These are phyloP conservation scores for Druon quercuslanigerum DNA, from an alignment of 1,140 invertebrate species.

Conservation along the genomic window DNA sequence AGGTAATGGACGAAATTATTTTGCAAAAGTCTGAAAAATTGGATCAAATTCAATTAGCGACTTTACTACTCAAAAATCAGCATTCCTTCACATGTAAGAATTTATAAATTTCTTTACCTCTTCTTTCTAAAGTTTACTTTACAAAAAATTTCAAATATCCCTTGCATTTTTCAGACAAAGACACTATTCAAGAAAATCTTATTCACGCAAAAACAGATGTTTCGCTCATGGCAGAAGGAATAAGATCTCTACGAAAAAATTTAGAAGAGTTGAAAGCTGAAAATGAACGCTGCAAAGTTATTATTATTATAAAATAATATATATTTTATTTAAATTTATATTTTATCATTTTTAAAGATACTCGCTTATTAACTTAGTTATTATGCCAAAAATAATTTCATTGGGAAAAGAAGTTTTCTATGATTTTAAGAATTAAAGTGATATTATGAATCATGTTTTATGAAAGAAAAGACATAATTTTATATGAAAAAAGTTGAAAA, in stretches of 20 bases:
- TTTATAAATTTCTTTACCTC: neutral
- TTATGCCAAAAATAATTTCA: too few relatives aligned
- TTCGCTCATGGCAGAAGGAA: slow-evolving; percentile 31
- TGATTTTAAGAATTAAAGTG: too few relatives aligned
- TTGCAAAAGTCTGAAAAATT: neutral
- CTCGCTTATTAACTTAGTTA: too few relatives aligned
- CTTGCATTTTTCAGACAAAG: slow-evolving; percentile 46
- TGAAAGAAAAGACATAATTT: too few relatives aligned
- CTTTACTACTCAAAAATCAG: neutral
- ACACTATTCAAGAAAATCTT: slow-evolving; percentile 47
- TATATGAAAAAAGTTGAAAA: too few relatives aligned
- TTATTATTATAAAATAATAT: neutral
- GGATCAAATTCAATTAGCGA: neutral
- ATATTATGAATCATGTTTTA: too few relatives aligned
- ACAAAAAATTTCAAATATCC: neutral
- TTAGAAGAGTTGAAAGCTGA: slow-evolving; percentile 49
- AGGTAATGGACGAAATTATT: neutral
- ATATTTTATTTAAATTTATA: neutral
- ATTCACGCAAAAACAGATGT: slow-evolving; percentile 27
- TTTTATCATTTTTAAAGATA: slow-evolving; percentile 6
- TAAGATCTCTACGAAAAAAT: slow-evolving; percentile 43
- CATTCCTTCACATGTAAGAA: neutral
- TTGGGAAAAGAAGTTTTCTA: too few relatives aligned
- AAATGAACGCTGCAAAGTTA: slow-evolving; percentile 53
- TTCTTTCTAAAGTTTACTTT: neutral